A percentile compares a stretch with the other conserved stretches of the same genome.
phyloP scores from a whole-genome alignment of 2,113 vertebrate genomes.

The Ia io region DNA sequence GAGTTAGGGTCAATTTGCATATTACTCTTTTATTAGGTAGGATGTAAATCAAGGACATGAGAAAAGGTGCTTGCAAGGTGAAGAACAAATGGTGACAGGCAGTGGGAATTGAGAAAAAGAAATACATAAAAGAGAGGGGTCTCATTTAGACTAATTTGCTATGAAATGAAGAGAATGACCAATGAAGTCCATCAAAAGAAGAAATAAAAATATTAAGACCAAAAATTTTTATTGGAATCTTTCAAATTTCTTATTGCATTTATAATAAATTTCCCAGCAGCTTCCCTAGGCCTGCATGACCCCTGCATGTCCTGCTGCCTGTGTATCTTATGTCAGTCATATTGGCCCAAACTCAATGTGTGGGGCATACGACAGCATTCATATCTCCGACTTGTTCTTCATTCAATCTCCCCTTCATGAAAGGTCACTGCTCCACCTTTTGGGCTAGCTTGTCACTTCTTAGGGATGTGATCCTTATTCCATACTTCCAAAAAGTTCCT shows the following conservation, averaged over 20 bases:
- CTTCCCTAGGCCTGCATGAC: background rate
- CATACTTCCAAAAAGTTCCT: background rate
- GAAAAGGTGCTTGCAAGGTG: background rate
- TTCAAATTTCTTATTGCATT: background rate
- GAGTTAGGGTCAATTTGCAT: no score
- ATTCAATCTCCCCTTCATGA: background rate
- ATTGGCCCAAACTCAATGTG: background rate
- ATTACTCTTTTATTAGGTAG: no score
- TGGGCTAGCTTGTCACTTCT: background rate
- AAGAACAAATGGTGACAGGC: background rate
- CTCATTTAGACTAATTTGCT: background rate
- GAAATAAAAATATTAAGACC: background rate
- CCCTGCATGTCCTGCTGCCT: background rate
- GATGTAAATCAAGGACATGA: background rate
- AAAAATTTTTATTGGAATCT: background rate
- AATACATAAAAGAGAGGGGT: background rate
- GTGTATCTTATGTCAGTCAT: background rate
- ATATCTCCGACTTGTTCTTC: background rate
- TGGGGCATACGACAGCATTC: background rate
- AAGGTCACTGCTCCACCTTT: background rate
- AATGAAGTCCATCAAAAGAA: background rate
- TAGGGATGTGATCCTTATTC: background rate
- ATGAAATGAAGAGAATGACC: background rate
- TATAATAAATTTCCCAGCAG: background rate
- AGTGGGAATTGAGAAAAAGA: background rate